Evolutionary conservation across 2,113 vertebrate genomes (phyloP).

Genomic region (Scomber colias): DNA sequence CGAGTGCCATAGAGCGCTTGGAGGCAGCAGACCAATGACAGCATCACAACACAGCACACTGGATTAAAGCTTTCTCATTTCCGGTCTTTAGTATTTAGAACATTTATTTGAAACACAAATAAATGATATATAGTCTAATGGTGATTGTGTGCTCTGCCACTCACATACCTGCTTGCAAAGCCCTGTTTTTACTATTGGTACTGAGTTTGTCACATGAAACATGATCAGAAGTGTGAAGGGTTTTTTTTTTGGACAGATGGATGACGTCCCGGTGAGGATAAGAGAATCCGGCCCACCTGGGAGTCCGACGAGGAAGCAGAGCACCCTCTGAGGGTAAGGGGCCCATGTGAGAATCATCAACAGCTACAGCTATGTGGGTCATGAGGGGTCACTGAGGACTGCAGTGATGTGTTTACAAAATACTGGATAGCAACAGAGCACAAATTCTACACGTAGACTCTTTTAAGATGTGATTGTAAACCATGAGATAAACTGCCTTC

Average conservation of each 20-base stretch:
- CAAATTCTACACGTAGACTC: background rate
- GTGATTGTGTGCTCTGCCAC: slow-evolving; percentile 12
- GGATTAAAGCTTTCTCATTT: slow-evolving; percentile 83
- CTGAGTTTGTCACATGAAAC: slow-evolving; percentile 10
- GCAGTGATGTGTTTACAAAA: background rate
- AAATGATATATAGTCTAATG: slow-evolving; percentile 29
- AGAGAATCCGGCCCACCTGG: slow-evolving; percentile 66
- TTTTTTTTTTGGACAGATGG: slow-evolving; percentile 70
- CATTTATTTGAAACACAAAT: slow-evolving; percentile 67
- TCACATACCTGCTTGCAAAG: slow-evolving; percentile 18
- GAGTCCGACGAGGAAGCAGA: slow-evolving; percentile 38
- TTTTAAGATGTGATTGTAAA: slow-evolving; percentile 11
- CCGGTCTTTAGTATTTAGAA: slow-evolving; percentile 75
- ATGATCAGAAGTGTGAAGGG: slow-evolving; percentile 34
- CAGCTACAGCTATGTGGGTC: slow-evolving; percentile 43
- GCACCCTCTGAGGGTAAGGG: slow-evolving; percentile 44
- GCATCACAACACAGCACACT: slow-evolving; percentile 60
- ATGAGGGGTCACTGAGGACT: background rate
- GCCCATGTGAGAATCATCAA: slow-evolving; percentile 29
- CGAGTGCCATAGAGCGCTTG: slow-evolving; percentile 45
- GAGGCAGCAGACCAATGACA: slow-evolving; percentile 68
- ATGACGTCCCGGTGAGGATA: slow-evolving; percentile 61
- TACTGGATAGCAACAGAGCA: background rate
- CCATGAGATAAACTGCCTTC: background rate
- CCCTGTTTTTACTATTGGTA: background rate